These are phyloP conservation scores for Bujurquina vittata DNA, from an alignment of 2,113 vertebrate genomes.

Conservation along the genomic window DNA sequence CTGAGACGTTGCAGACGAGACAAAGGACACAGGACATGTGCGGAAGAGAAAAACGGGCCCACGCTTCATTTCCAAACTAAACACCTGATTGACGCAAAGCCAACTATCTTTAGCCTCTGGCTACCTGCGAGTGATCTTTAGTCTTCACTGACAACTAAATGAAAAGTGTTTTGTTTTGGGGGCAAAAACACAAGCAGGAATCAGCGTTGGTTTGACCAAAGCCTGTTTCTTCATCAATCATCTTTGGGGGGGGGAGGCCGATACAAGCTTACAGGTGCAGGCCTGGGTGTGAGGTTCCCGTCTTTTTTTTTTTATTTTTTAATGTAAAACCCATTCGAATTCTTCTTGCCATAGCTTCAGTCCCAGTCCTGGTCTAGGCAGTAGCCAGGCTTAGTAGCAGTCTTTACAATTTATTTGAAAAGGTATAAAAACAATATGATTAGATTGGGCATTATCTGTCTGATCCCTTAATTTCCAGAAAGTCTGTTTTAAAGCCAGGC, in stretches of 20 bases:
- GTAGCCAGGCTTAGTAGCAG: conserved; percentile 21
- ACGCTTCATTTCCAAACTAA: not conserved
- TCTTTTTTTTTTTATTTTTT: not conserved
- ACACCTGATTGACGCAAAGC: conserved; percentile 20
- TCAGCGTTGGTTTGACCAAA: not conserved
- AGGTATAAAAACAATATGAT: not conserved
- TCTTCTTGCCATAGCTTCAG: conserved; percentile 52
- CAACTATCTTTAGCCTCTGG: not conserved
- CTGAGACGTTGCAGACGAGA: not conserved
- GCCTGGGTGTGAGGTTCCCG: not conserved
- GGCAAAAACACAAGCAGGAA: not conserved
- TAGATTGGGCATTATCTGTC: not conserved
- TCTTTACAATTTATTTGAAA: not conserved
- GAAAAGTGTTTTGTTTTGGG: not conserved
- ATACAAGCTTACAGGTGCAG: not conserved
- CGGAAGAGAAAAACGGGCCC: not conserved
- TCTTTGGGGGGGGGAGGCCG: not conserved
- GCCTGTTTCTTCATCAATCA: not conserved
- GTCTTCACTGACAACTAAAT: not conserved
- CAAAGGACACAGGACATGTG: not conserved
- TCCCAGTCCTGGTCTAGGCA: conserved; percentile 33
- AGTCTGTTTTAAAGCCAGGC: conserved; percentile 37
- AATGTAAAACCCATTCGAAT: not conserved
- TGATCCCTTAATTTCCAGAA: not conserved
- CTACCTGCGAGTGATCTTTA: not conserved